Conservation (phyloP, 2,113 vertebrate genomes). For the Nannobrachium achirus region DNA sequence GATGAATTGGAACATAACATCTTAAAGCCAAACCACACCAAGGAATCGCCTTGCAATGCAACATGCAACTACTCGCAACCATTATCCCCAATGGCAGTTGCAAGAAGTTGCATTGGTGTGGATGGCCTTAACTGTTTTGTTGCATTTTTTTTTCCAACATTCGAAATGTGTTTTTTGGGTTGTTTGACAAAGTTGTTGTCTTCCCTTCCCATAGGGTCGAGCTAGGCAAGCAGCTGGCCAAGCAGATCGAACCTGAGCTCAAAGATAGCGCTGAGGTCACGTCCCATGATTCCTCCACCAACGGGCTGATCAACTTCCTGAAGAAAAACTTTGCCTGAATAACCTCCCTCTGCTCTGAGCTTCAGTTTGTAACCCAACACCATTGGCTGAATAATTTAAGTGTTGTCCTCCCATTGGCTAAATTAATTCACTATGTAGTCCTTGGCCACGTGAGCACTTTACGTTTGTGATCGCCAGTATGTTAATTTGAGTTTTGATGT, state of each 20-base stretch:
- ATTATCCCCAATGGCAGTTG: no score
- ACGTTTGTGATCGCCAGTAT: conserved; percentile 39
- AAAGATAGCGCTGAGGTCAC: conserved; percentile 79
- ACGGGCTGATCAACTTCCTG: conserved; percentile 95
- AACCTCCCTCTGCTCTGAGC: not conserved
- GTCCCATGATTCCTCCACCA: conserved; percentile 95
- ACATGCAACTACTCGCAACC: no score
- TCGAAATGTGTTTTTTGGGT: no score
- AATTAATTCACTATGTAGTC: conserved; percentile 19
- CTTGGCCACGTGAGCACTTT: conserved; percentile 55
- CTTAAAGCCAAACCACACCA: no score
- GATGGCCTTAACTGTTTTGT: no score
- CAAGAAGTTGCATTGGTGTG: no score
- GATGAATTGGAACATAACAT: no score
- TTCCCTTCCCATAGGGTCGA: conserved; percentile 84
- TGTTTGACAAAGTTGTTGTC: not conserved
- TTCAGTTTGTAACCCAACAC: not conserved
- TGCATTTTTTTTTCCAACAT: no score
- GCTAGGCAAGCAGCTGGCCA: conserved; percentile 96
- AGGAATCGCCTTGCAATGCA: no score
- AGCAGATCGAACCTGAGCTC: conserved; percentile 95
- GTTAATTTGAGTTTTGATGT: conserved; percentile 30
- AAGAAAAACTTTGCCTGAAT: conserved; percentile 88
- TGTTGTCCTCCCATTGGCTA: conserved; percentile 39
- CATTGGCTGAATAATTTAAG: not conserved